Percentiles rank a stretch among this genome's conserved stretches.
These are phyloP conservation scores for Manis javanica DNA, from an alignment of 2,797 vertebrate species.

Conservation along the genomic window DNA sequence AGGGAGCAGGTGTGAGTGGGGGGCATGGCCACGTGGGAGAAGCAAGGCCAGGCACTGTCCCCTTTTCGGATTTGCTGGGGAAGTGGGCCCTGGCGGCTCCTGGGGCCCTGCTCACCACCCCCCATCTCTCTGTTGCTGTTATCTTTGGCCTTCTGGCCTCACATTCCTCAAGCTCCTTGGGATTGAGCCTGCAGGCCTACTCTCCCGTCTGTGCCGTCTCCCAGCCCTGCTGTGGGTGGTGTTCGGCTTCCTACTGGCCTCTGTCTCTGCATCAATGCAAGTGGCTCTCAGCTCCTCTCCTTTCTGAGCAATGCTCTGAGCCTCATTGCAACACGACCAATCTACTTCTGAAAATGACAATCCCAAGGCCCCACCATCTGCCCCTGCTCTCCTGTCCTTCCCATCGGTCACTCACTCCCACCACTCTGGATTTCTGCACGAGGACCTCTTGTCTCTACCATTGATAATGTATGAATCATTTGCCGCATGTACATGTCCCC, in stretches of 20 bases:
- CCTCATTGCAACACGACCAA: neutral
- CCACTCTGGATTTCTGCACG: no score
- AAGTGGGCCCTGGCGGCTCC: neutral
- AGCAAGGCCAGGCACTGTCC: accelerated
- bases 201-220: neutral
- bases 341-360: neutral
- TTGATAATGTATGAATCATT: no score
- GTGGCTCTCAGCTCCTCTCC: neutral
- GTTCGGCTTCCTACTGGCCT: no score
- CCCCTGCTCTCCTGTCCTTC: accelerated
- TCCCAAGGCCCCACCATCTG: accelerated
- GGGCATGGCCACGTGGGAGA: accelerated
- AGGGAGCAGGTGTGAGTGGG: accelerated
- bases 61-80: accelerated
- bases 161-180: neutral
- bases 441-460: neutral
- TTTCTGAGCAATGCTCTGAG: neutral
- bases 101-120: accelerated
- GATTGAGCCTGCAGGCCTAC: neutral
- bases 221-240: neutral
- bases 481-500: accelerated
- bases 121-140: neutral
- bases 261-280: accelerated
- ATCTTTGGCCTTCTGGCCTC: neutral
- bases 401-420: accelerated